Evolutionary conservation across 2,113 vertebrate genomes (phyloP).

Genomic region (Boleophthalmus pectinirostris): DNA sequence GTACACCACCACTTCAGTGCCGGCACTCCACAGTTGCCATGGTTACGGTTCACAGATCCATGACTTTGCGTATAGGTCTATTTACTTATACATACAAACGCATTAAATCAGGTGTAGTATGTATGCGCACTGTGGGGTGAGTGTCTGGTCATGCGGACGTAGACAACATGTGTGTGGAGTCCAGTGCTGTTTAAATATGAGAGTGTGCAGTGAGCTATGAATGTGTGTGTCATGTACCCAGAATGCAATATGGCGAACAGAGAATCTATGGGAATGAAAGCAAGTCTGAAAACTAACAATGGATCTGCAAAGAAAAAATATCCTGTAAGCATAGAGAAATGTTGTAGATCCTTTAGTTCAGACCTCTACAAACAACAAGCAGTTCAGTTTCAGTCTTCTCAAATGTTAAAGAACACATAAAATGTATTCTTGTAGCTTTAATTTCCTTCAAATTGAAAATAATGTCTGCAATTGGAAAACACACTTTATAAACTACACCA

Average conservation of each 20-base stretch:
- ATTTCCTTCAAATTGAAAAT: too few relatives aligned
- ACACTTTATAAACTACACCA: too few relatives aligned
- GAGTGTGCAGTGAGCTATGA: background rate
- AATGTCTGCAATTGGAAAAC: too few relatives aligned
- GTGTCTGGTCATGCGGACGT: slow-evolving; percentile 2
- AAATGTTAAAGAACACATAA: too few relatives aligned
- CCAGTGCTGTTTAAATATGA: background rate
- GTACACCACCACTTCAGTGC: slow-evolving; percentile 23
- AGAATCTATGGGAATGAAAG: background rate
- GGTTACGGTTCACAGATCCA: slow-evolving; percentile 31
- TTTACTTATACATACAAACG: slow-evolving; percentile 29
- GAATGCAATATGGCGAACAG: background rate
- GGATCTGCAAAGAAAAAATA: background rate
- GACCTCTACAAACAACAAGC: too few relatives aligned
- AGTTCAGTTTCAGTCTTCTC: too few relatives aligned
- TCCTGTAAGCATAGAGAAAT: too few relatives aligned
- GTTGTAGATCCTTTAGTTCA: too few relatives aligned
- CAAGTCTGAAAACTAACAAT: background rate
- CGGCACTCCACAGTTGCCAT: slow-evolving; percentile 21
- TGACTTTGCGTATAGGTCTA: slow-evolving; percentile 38
- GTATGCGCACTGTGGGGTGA: slow-evolving; percentile 14
- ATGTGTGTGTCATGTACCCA: background rate
- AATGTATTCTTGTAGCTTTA: too few relatives aligned
- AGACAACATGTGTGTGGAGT: background rate
- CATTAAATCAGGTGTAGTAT: slow-evolving; percentile 15